Percentiles rank a stretch among this genome's conserved stretches.
These are phyloP conservation scores for Cherax destructor DNA, from an alignment of 1,140 invertebrate species.

Conservation along the genomic window DNA sequence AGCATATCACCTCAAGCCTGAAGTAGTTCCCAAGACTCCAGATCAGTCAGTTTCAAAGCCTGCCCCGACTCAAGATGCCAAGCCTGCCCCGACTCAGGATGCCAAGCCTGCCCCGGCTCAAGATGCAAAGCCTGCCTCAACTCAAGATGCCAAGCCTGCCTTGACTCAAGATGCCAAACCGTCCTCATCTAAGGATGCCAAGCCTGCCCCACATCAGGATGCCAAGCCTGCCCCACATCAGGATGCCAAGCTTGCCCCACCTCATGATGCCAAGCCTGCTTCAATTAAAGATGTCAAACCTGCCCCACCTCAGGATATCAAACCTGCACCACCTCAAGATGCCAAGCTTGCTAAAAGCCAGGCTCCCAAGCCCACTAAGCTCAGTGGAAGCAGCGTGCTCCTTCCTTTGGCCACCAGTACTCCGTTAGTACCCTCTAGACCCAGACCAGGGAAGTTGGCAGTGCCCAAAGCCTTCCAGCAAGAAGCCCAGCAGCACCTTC, in stretches of 20 bases:
- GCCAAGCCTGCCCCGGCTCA: too few relatives aligned
- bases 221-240: not conserved
- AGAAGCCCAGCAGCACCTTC: not conserved
- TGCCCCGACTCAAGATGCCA: not conserved
- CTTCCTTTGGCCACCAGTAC: not conserved
- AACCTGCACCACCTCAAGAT: not conserved
- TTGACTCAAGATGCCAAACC: not conserved
- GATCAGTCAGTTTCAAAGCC: not conserved
- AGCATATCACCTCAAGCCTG: not conserved
- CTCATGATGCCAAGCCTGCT: not conserved
- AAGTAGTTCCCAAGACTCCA: not conserved
- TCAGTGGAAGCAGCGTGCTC: not conserved
- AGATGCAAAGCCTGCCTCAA: not conserved
- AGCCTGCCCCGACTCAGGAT: not conserved
- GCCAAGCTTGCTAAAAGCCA: not conserved
- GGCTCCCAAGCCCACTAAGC: not conserved
- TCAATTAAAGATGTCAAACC: not conserved
- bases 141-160: not conserved
- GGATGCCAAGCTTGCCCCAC: not conserved
- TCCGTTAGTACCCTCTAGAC: not conserved
- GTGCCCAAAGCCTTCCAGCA: constrained; percentile 46
- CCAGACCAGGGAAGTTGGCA: constrained; percentile 7
- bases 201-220: not conserved
- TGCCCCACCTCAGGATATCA: not conserved
- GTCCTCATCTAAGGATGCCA: not conserved